phyloP scores from a whole-genome alignment of 2,113 vertebrate species.

The Phaetusa simplex region DNA sequence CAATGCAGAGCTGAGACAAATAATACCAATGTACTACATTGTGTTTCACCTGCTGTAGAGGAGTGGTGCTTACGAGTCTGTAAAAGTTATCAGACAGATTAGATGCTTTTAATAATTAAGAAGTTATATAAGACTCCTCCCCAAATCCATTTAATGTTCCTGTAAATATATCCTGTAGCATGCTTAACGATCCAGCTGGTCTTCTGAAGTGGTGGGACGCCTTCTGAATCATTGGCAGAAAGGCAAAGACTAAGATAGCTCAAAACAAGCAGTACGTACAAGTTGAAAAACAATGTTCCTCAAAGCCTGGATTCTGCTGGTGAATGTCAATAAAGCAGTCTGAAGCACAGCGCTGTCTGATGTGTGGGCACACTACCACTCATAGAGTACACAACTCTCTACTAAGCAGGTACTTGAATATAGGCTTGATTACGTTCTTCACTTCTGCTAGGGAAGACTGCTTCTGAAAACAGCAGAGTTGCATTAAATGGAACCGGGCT shows the following conservation, averaged over 20 bases:
- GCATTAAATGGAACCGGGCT: background rate
- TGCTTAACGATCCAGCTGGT: fast-evolving
- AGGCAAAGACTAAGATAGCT: background rate
- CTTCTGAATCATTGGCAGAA: background rate
- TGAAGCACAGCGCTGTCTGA: background rate
- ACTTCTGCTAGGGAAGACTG: background rate
- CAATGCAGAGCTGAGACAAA: background rate
- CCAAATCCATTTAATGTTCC: conserved; percentile 8
- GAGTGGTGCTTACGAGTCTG: background rate
- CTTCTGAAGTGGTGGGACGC: background rate
- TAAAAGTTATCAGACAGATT: conserved; percentile 43
- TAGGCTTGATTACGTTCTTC: background rate
- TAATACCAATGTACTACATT: background rate
- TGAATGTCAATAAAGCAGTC: background rate
- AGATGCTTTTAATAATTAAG: conserved; percentile 44
- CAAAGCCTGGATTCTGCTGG: background rate
- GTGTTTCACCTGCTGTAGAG: background rate
- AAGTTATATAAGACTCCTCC: conserved; percentile 18
- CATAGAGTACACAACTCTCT: background rate
- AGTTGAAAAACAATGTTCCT: background rate
- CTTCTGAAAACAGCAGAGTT: background rate
- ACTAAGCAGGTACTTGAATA: background rate
- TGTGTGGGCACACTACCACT: background rate
- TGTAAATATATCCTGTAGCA: conserved; percentile 14
- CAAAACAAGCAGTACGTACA: background rate